Evolutionary conservation across 2,888 invertebrate genomes (phyloP).

Genomic region (Rugalucina vietnamica): DNA sequence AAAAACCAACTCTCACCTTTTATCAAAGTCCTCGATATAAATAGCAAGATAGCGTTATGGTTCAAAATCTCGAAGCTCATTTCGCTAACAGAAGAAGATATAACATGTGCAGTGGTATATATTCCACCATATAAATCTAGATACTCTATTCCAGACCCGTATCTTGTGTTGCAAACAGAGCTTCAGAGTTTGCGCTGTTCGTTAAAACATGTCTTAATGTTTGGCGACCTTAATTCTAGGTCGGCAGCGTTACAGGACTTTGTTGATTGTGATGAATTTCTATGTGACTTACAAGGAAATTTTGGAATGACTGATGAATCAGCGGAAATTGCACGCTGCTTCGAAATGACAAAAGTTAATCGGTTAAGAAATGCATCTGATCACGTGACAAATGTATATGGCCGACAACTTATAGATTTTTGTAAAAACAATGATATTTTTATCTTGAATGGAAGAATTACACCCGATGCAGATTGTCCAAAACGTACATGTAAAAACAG

Average conservation of each 20-base stretch:
- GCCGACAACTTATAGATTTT: not conserved
- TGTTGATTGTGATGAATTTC: not conserved
- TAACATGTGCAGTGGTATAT: not conserved
- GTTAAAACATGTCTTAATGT: not conserved
- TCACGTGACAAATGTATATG: not conserved
- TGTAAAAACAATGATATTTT: constrained; percentile 9
- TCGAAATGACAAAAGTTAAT: not conserved
- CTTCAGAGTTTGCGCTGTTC: not conserved
- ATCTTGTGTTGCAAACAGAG: constrained; percentile 12
- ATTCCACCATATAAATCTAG: not conserved
- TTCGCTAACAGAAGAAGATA: not conserved
- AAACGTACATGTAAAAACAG: not conserved
- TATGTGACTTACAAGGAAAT: not conserved
- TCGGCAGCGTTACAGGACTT: not conserved
- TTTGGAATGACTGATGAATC: not conserved
- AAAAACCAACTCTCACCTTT: not conserved
- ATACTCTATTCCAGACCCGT: constrained; percentile 5
- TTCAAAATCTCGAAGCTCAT: not conserved
- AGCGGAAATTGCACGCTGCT: not conserved
- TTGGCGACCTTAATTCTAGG: constrained; percentile 9
- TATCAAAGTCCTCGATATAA: not conserved
- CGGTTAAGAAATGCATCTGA: not conserved
- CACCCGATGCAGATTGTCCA: not conserved
- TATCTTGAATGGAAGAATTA: constrained; percentile 3
- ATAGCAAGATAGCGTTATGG: constrained; percentile 9